These are phyloP conservation scores for Encarsia formosa DNA, from an alignment of 2,888 invertebrate species.

Conservation along the genomic window DNA sequence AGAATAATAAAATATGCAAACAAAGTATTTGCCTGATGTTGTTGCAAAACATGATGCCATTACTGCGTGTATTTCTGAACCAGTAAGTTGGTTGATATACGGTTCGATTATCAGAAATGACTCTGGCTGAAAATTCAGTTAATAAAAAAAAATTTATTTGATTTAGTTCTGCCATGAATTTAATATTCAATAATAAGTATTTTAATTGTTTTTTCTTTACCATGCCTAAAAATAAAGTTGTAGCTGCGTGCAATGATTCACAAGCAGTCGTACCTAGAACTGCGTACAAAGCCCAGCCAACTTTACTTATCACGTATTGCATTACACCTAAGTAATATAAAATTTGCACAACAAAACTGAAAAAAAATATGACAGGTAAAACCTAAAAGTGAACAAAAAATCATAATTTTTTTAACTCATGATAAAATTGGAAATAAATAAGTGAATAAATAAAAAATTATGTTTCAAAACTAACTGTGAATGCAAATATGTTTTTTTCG, in stretches of 20 bases:
- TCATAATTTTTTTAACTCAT: no score
- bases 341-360: slow-evolving; percentile 84
- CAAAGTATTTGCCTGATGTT: slow-evolving; percentile 85
- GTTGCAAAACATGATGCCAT: slow-evolving; percentile 94
- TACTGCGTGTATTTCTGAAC: slow-evolving; percentile 86
- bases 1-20: neutral
- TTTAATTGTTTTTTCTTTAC: no score
- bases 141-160: neutral
- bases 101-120: slow-evolving; percentile 84
- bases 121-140: slow-evolving; percentile 63
- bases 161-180: no score
- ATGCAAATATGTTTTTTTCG: slow-evolving; percentile 69
- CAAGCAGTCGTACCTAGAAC: slow-evolving; percentile 83
- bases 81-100: slow-evolving; percentile 75
- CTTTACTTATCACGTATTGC: slow-evolving; percentile 76
- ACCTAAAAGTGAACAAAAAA: slow-evolving; percentile 54
- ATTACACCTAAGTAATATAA: slow-evolving; percentile 84
- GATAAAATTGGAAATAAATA: no score
- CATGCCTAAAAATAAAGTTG: slow-evolving; percentile 91
- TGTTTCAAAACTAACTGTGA: slow-evolving; percentile 66
- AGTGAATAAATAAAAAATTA: no score
- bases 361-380: slow-evolving; percentile 87
- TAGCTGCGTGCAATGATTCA: slow-evolving; percentile 87
- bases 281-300: slow-evolving; percentile 72
- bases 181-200: no score